Evolutionary conservation across 2,797 vertebrate genomes (phyloP).

Genomic region (Cheirogaleus major): DNA sequence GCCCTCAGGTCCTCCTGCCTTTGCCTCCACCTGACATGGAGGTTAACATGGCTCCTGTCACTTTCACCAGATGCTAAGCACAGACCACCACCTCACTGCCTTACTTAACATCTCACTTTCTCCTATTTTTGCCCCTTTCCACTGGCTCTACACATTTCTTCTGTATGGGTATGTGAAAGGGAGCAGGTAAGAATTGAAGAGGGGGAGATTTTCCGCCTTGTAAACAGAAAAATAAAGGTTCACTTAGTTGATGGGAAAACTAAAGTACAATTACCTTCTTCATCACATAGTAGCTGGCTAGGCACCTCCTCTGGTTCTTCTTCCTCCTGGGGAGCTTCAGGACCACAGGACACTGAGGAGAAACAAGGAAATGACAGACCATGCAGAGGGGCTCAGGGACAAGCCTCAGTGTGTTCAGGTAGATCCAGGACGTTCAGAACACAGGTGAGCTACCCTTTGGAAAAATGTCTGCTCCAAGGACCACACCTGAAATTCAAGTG

Average conservation of each 20-base stretch:
- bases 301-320: background rate
- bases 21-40: background rate
- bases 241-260: too few relatives aligned
- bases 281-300: rapidly evolving
- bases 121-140: background rate
- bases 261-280: background rate
- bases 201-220: background rate
- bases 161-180: background rate
- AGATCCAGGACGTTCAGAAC: background rate
- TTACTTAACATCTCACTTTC: background rate
- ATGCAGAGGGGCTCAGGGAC: background rate
- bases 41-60: background rate
- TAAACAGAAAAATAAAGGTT: background rate
- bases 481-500: background rate
- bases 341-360: background rate
- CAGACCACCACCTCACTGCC: background rate
- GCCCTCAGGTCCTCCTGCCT: background rate
- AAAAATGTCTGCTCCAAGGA: background rate
- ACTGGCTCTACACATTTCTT: background rate
- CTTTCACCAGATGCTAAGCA: background rate
- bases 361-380: background rate
- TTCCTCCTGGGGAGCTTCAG: background rate
- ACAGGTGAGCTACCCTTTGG: background rate
- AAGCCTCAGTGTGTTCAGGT: too few relatives aligned
- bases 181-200: background rate